phyloP scores from a whole-genome alignment of 2,888 invertebrate genomes.

The Drosophila anceps region DNA sequence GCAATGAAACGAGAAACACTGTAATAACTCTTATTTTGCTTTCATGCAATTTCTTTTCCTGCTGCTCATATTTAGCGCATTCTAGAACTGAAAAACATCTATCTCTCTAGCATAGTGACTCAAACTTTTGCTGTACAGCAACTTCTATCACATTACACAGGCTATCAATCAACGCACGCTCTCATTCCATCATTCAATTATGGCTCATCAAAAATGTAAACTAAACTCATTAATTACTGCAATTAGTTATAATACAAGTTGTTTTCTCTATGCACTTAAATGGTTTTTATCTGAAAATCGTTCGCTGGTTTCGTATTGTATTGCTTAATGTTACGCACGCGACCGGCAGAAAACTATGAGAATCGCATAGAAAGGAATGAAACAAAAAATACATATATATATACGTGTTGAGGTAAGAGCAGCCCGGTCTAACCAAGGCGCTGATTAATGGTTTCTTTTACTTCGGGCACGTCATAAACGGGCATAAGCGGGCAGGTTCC shows the following conservation, averaged over 20 bases:
- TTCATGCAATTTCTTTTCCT: not conserved
- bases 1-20: no score
- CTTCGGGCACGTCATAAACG: constrained; percentile 71
- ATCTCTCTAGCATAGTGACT: not conserved
- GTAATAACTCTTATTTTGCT: not conserved
- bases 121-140: no score
- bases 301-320: constrained; percentile 23
- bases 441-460: constrained; percentile 75
- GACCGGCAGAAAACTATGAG: constrained; percentile 45
- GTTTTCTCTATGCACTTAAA: constrained; percentile 23
- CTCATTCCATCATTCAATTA: constrained; percentile 24
- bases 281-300: constrained; percentile 50
- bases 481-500: constrained; percentile 39
- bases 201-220: constrained; percentile 52
- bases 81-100: not conserved
- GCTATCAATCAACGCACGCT: constrained; percentile 38
- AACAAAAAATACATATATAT: constrained; percentile 10
- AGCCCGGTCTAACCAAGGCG: constrained; percentile 31
- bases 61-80: not conserved
- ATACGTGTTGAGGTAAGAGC: constrained; percentile 22
- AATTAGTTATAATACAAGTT: constrained; percentile 62
- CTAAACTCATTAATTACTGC: constrained; percentile 74
- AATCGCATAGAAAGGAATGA: not conserved
- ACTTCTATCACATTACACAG: not conserved
- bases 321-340: constrained; percentile 52